These are phyloP conservation scores for Dicaeum eximium DNA, from an alignment of 2,113 vertebrate species.

Conservation along the genomic window DNA sequence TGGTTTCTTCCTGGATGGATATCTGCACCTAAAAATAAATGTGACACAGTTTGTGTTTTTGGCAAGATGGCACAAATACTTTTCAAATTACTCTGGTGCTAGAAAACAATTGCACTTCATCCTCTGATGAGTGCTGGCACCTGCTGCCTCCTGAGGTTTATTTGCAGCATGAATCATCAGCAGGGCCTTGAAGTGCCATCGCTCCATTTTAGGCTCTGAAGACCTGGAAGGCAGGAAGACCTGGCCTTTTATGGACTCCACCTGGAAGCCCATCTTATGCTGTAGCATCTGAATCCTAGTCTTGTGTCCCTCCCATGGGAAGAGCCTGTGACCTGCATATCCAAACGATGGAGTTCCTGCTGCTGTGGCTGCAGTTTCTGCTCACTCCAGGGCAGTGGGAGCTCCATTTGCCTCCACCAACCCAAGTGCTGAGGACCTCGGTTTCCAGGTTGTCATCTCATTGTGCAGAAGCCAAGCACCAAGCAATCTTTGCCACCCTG, in stretches of 20 bases:
- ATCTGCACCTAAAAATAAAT: conserved; percentile 34
- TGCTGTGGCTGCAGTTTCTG: background rate
- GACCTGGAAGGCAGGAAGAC: background rate
- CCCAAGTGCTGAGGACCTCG: background rate
- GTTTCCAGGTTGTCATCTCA: background rate
- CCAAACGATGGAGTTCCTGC: fast-evolving
- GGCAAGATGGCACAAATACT: conserved; percentile 40
- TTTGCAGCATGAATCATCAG: conserved; percentile 43
- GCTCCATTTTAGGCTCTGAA: conserved; percentile 25
- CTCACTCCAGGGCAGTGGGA: background rate
- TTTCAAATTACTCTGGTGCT: conserved; percentile 52
- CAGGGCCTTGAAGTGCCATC: background rate
- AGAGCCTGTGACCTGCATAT: background rate
- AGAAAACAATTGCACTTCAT: conserved; percentile 23
- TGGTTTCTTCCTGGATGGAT: background rate
- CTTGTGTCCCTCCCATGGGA: background rate
- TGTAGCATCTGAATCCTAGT: background rate
- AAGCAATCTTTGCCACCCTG: background rate
- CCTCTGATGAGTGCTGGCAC: background rate
- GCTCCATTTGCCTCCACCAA: fast-evolving
- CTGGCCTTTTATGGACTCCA: conserved; percentile 40
- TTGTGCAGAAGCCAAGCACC: background rate
- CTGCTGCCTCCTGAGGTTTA: conserved; percentile 43
- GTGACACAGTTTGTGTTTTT: conserved; percentile 26
- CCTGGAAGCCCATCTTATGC: background rate